Conservation (phyloP, 2,113 vertebrate genomes). For the Sylvia atricapilla region DNA sequence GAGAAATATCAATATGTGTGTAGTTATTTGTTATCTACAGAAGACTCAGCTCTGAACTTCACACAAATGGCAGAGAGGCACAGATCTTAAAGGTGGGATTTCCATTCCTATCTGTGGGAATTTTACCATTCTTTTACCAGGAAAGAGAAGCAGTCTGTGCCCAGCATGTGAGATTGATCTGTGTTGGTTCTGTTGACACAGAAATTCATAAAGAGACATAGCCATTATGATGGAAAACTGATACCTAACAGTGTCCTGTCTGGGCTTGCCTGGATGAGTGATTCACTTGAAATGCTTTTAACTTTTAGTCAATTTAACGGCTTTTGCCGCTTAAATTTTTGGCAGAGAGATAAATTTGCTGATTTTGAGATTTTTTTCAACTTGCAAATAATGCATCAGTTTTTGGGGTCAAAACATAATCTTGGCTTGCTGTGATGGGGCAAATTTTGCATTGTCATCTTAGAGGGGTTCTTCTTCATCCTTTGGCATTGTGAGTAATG, state of each 20-base stretch:
- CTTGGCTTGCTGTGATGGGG: not conserved
- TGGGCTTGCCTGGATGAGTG: not conserved
- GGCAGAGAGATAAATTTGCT: not conserved
- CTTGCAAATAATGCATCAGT: not conserved
- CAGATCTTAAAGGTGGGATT: not conserved
- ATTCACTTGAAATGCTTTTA: slow-evolving; percentile 40
- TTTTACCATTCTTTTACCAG: not conserved
- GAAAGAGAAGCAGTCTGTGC: not conserved
- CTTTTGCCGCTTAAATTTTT: slow-evolving; percentile 31
- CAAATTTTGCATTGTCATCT: not conserved
- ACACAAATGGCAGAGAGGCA: accelerated
- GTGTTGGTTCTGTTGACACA: slow-evolving; percentile 27
- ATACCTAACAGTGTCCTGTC: slow-evolving; percentile 40
- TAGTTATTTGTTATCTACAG: not conserved
- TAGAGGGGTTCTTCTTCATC: not conserved
- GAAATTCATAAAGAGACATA: slow-evolving; percentile 66
- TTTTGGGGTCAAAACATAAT: not conserved
- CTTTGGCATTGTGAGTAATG: not conserved
- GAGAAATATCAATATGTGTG: not conserved
- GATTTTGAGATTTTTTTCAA: not conserved
- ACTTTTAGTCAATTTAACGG: not conserved
- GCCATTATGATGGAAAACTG: slow-evolving; percentile 57
- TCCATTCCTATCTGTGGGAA: not conserved
- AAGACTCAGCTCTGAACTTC: not conserved
- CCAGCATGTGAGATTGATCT: not conserved